Conservation (phyloP, 2,797 vertebrate genomes). For the Manis crassicaudata region DNA sequence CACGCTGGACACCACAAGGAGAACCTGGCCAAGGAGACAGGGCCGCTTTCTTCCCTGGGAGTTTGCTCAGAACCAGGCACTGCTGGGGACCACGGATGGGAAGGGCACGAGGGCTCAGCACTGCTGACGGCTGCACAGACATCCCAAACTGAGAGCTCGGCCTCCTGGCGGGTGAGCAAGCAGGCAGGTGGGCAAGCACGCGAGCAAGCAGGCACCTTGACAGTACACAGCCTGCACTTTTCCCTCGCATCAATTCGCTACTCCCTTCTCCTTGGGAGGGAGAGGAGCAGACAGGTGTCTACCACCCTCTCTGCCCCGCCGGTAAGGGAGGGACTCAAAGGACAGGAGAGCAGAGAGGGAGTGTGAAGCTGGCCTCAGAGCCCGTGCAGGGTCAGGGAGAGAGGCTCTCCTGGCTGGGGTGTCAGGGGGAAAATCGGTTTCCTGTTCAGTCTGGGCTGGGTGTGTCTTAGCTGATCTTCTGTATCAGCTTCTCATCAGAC, state of each 20-base stretch:
- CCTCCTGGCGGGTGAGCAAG: conserved; percentile 31
- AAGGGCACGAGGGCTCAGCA: conserved; percentile 1
- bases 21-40: conserved; percentile 48
- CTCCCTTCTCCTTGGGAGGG: conserved; percentile 83
- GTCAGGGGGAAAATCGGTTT: conserved; percentile 83
- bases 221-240: conserved; percentile 73
- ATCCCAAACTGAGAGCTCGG: conserved; percentile 54
- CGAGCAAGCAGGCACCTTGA: conserved; percentile 65
- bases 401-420: conserved; percentile 82
- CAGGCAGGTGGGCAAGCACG: background rate
- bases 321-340: conserved; percentile 74
- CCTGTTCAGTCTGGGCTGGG: conserved; percentile 84
- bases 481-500: conserved; percentile 98
- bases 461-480: conserved; percentile 95
- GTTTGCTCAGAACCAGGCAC: conserved; percentile 69
- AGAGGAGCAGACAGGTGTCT: conserved; percentile 75
- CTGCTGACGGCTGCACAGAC: conserved; percentile 55
- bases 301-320: conserved; percentile 74
- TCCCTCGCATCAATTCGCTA: conserved; percentile 57
- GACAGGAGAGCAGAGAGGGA: conserved; percentile 74
- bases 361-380: conserved; percentile 78
- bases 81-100: conserved; percentile 34
- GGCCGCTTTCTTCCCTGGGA: conserved; percentile 66
- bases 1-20: conserved; percentile 63
- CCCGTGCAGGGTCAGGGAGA: conserved; percentile 75